Conservation (phyloP, 1,140 invertebrate species). For the Yoshiicerus persimilis region DNA sequence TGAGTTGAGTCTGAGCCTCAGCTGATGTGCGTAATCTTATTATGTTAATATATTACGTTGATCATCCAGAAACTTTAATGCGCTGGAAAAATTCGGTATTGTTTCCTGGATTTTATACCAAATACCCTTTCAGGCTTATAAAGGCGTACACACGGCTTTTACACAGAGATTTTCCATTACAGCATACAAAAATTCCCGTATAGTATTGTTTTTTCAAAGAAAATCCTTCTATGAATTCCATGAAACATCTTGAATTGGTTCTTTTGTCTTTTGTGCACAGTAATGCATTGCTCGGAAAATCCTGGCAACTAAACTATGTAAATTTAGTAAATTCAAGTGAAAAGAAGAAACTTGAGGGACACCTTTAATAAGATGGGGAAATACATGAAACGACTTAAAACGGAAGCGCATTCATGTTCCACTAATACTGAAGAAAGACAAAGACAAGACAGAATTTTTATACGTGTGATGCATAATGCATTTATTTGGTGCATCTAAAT, state of each 20-base stretch:
- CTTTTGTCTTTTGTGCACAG: background rate
- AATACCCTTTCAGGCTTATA: no score
- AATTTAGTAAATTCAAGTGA: background rate
- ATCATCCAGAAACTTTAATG: constrained; percentile 26
- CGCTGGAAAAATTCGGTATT: constrained; percentile 1
- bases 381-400: background rate
- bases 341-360: background rate
- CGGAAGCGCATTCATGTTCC: background rate
- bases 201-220: no score
- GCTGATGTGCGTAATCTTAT: constrained; percentile 12
- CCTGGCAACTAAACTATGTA: background rate
- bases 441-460: background rate
- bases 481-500: background rate
- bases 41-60: constrained; percentile 28
- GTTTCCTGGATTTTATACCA: no score
- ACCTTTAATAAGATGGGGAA: background rate
- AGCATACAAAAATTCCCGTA: no score
- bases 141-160: no score
- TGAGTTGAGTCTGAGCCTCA: background rate
- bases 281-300: background rate
- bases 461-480: background rate
- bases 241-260: no score
- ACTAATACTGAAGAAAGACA: background rate
- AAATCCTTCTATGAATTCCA: no score
- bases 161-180: no score